Evolutionary conservation across 2,888 invertebrate species (phyloP), one percentile per base, ranked within the genome.

Genomic region (Dusona sp.): DNA sequence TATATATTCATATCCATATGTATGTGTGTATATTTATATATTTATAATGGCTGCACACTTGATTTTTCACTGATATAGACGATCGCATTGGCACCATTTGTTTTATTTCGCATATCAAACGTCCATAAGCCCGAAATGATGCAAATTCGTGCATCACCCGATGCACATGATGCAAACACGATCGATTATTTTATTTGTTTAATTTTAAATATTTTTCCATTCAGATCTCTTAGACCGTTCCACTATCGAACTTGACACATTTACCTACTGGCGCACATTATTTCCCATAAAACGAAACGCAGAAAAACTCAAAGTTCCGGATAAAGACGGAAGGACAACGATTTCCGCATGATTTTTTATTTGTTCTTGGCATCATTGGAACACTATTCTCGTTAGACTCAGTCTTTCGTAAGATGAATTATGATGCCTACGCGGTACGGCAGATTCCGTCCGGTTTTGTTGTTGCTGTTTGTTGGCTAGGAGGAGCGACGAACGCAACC

Each of bases 211-310:
- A 42, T 68, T 90, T 1, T 88, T 89, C 68, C 84, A 22, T 29
- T 90, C 70, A 87, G 90, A 79, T 88, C 89, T 48, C 85, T 89
- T 88, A 89, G 65, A 45, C 81, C 80, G 80, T 79, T 73, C 61
- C 70, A 64, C 79, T 87, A 87, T 87, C 85, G 87, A 87, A 87
- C 87, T 86, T 87, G 79, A 82, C 75, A 64, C 68, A 67, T 51
- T 36, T 72, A 33, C 48, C 72, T 68, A 61, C 73, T 22, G 64
- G 70, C 72, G 42, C 54, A 67, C 79, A 48, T 38, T 45, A 68
- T 77, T 45, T 67, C 11, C 25, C 72, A 33, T 48, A 19, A 61
- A 33, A 48, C 25, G 48, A 29, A 61, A 61, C 29, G 61, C 29
- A 61, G 29, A 70, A 70, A 70, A 70, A 70, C 16, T 29, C 16